These are phyloP conservation scores for Frieseomelitta varia DNA, from an alignment of 1,140 invertebrate genomes.

Conservation along the genomic window DNA sequence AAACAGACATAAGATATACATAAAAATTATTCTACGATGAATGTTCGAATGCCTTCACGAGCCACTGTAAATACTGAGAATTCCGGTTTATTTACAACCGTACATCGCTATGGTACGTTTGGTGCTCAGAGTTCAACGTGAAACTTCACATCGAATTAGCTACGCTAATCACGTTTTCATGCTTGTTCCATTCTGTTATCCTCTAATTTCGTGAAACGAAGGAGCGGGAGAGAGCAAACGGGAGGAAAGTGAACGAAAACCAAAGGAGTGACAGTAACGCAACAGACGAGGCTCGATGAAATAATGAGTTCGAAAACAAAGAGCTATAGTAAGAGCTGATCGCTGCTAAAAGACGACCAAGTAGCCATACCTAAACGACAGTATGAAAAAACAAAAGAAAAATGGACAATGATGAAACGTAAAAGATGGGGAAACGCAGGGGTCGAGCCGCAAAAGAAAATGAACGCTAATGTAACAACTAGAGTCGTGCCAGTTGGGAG, in stretches of 20 bases:
- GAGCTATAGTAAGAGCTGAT: conserved; percentile 33
- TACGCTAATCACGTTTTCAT: conserved; percentile 3
- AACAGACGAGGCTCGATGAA: conserved; percentile 17
- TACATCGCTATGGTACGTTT: background rate
- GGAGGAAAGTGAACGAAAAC: background rate
- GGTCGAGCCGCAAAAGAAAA: conserved; percentile 60
- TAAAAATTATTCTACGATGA: too few species aligned
- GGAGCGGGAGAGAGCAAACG: background rate
- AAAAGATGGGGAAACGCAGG: conserved; percentile 21
- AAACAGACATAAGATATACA: too few species aligned
- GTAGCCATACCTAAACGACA: conserved; percentile 49
- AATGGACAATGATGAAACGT: background rate
- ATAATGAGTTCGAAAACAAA: conserved; percentile 8
- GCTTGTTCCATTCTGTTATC: conserved; percentile 2
- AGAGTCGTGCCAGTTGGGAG: conserved; percentile 81
- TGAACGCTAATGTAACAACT: conserved; percentile 72
- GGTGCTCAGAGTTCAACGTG: background rate
- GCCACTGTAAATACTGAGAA: background rate
- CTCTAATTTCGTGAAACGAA: conserved; percentile 32
- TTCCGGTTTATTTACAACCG: background rate
- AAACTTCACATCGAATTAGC: background rate
- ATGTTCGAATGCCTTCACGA: too few species aligned
- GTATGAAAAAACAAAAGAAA: background rate
- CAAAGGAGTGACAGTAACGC: too few species aligned
- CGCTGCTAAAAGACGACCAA: conserved; percentile 51